Evolutionary conservation across 2,888 invertebrate genomes (phyloP), one percentile per base, ranked within the genome.

Genomic region (Leptinotarsa juncta): DNA sequence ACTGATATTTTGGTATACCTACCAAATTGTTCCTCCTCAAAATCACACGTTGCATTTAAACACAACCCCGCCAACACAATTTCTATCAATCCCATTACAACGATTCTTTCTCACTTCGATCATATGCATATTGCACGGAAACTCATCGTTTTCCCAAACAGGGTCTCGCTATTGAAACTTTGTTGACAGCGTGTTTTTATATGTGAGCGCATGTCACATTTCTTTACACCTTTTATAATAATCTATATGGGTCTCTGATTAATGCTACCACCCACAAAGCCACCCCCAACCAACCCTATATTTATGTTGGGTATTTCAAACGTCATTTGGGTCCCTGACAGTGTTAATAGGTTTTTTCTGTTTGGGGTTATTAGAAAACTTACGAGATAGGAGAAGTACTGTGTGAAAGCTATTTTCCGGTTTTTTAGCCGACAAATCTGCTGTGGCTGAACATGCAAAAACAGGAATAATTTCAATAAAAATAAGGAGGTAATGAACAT

Each of bases 41-140:
- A 14, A 49, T 75, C 67, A 67, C 81, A 83, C 5, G 82, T 82
- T 18, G 78, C 73, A 70, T 83, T 82, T 4, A 83, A 76, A 77
- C 82, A 83, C 67, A 83, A 74, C 32, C 79, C 75, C 16, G 81
- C 76, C 20, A 82, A 66, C 49, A 82, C 73, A 55, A 82, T 70
- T 73, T 83, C 82, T 4, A 78, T 62, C 57, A 82, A 70, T 70
- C 81, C 81, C 83, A 83, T 83, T 57, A 50, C 72, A 14, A 15
- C 55, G 5, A 4, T 20, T 20, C 12, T 57, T 14, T 57, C 14
- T 14, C 23, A 20, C 57, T 23, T 23, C 5, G 20, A 16, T 18
- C 18, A 4, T 57, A 51, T 65, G 72, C 71, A 76, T 76, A 20
- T 55, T 69, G 16, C n/a, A n/a, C 4, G 18, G 69, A 32, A 51